Evolutionary conservation across 2,888 invertebrate genomes (phyloP).

Genomic region (Papilio demoleus): DNA sequence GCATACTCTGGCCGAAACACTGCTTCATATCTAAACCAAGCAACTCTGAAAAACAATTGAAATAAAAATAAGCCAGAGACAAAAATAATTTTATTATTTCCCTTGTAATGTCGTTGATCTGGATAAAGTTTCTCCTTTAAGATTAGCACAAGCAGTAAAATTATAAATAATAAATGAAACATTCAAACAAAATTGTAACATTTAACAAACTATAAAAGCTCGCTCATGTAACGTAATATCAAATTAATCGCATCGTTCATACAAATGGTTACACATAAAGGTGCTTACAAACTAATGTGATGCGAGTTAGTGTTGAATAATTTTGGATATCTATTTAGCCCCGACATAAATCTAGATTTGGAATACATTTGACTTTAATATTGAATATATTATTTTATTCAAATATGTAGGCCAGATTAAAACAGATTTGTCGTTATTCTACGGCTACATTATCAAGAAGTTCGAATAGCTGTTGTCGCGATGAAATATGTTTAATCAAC

Average conservation of each 20-base stretch:
- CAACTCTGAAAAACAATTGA: too few species aligned
- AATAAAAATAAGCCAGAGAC: not conserved
- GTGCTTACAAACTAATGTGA: not conserved
- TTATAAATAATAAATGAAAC: not conserved
- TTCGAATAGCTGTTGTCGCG: too few species aligned
- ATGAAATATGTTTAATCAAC: too few species aligned
- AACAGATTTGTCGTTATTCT: too few species aligned
- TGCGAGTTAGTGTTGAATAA: not conserved
- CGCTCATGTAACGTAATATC: slow-evolving; percentile 14
- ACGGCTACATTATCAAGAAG: too few species aligned
- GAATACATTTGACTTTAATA: too few species aligned
- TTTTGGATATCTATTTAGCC: not conserved
- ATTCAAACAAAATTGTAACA: slow-evolving; percentile 14
- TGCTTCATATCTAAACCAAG: too few species aligned
- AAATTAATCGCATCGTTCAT: not conserved
- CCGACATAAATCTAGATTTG: too few species aligned
- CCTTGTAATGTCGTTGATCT: not conserved
- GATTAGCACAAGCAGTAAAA: not conserved
- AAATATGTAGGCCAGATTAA: too few species aligned
- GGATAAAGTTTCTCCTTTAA: not conserved
- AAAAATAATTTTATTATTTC: too few species aligned
- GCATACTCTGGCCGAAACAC: too few species aligned
- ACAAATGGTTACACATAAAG: slow-evolving; percentile 9
- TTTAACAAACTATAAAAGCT: slow-evolving; percentile 23
- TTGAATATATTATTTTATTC: too few species aligned